Conservation (phyloP, 2,113 vertebrate genomes). For the Paratilapia polleni region DNA sequence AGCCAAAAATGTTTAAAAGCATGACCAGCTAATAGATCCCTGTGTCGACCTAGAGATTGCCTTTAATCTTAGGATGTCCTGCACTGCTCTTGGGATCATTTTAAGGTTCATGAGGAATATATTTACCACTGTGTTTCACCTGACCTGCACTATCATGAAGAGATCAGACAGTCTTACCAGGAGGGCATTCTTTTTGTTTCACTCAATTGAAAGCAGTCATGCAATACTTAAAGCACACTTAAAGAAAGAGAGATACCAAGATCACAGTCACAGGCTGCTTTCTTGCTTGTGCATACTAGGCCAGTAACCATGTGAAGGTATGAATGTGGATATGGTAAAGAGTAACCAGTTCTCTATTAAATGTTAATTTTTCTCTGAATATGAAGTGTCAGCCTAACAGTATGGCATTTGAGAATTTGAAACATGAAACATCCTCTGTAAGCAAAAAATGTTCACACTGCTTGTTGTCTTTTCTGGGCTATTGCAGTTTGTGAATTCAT, state of each 20-base stretch:
- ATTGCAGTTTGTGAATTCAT: too few relatives aligned
- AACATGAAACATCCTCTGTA: not conserved
- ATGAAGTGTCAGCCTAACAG: not conserved
- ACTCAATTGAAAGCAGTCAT: not conserved
- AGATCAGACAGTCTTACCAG: not conserved
- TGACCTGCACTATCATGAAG: rapidly evolving
- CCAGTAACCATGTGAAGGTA: not conserved
- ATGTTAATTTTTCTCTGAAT: not conserved
- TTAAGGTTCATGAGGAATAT: not conserved
- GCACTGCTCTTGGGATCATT: not conserved
- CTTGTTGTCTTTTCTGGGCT: not conserved
- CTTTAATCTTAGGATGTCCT: not conserved
- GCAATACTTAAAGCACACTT: not conserved
- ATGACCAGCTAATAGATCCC: not conserved
- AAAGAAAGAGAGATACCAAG: not conserved
- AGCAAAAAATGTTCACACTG: not conserved
- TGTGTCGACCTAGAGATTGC: not conserved
- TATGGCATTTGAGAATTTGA: not conserved
- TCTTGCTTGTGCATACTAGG: not conserved
- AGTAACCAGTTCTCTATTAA: not conserved
- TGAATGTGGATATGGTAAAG: not conserved
- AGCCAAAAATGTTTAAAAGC: not conserved
- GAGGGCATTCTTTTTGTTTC: not conserved
- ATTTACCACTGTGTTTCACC: not conserved
- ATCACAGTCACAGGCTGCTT: not conserved